A percentile compares a stretch with the other conserved stretches of the same genome.
phyloP scores from a whole-genome alignment of 2,797 vertebrate species.

The Mareca strepera region DNA sequence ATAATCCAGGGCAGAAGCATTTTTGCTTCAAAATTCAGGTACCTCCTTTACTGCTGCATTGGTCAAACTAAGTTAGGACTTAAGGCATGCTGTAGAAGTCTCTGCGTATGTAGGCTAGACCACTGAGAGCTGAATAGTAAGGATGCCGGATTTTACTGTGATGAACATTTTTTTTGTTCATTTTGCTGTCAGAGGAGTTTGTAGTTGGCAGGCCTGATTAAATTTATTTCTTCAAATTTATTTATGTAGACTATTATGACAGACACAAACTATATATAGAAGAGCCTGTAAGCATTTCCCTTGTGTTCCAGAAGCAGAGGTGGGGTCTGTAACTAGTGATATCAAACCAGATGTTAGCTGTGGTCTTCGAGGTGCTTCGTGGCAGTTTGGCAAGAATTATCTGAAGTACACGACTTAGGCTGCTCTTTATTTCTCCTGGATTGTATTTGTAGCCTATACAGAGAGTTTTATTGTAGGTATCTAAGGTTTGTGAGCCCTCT shows the following conservation, averaged over 20 bases:
- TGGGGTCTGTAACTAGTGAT: not conserved
- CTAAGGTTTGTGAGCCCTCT: not conserved
- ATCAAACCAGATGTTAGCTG: not conserved
- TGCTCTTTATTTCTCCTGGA: not conserved
- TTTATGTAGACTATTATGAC: not conserved
- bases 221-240: conserved; percentile 19
- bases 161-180: not conserved
- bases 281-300: not conserved
- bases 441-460: not conserved
- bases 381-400: not conserved
- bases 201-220: not conserved
- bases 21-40: not conserved
- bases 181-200: not conserved
- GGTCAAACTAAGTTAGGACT: not conserved
- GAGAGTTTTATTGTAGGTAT: not conserved
- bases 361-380: not conserved
- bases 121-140: not conserved
- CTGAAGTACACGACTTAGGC: not conserved
- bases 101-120: not conserved
- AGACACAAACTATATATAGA: conserved; percentile 12
- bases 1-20: not conserved
- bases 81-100: not conserved
- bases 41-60: not conserved
- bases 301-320: not conserved
- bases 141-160: not conserved